Conservation (phyloP, 2,888 invertebrate species). For the Phortica okadai region DNA sequence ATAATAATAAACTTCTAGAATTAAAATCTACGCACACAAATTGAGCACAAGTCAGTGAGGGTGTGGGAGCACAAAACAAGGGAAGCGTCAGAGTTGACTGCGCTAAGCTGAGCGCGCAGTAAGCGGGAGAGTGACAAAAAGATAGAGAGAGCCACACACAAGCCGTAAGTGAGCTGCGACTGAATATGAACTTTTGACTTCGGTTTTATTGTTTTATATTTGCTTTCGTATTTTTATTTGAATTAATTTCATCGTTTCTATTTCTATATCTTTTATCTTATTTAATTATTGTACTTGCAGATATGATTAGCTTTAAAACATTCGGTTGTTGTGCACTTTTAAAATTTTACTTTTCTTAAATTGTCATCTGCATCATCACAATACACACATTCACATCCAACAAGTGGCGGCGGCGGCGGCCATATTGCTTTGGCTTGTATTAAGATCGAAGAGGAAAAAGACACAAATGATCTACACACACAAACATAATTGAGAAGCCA, state of each 20-base stretch:
- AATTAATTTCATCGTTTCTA: neutral
- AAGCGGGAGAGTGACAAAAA: neutral
- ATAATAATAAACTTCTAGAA: too few relatives aligned
- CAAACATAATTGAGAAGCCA: neutral
- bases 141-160: neutral
- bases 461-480: slow-evolving; percentile 14
- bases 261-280: neutral
- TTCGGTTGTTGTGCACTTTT: neutral
- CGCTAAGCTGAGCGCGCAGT: neutral
- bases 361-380: slow-evolving; percentile 17
- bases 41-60: slow-evolving; percentile 19
- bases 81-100: slow-evolving; percentile 7
- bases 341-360: neutral
- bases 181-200: slow-evolving; percentile 27
- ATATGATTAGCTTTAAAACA: neutral
- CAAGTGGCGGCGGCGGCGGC: slow-evolving; percentile 73
- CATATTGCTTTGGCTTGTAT: slow-evolving; percentile 70
- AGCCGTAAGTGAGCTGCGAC: neutral
- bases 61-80: slow-evolving; percentile 20
- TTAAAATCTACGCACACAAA: neutral
- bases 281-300: neutral
- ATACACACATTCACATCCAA: slow-evolving; percentile 63
- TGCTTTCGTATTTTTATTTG: slow-evolving; percentile 6
- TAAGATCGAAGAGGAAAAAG: neutral
- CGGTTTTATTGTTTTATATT: slow-evolving; percentile 11